A percentile compares a stretch with the other conserved stretches of the same genome.
phyloP scores from a whole-genome alignment of 2,797 vertebrate species.

The Xyrichtys novacula region DNA sequence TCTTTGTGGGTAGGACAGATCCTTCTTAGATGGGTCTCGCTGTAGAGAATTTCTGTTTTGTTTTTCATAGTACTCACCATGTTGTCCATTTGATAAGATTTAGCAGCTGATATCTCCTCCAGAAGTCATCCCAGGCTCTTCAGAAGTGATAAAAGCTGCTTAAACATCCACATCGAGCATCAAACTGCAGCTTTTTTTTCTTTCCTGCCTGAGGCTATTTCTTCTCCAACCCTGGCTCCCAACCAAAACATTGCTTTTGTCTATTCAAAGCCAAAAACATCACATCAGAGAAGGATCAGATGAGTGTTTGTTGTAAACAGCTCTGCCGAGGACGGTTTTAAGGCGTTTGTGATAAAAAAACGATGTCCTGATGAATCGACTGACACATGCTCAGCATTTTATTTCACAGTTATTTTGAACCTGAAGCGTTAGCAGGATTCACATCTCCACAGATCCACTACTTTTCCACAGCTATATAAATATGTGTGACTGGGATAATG shows the following conservation, averaged over 20 bases:
- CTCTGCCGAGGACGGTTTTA: conserved; percentile 15
- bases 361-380: conserved; percentile 13
- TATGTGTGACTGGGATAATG: background rate
- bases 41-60: conserved; percentile 18
- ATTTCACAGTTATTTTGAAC: conserved; percentile 12
- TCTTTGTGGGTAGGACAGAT: conserved; percentile 38
- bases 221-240: conserved; percentile 27
- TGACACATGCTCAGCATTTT: conserved; percentile 1
- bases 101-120: conserved; percentile 12
- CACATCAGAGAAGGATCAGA: conserved; percentile 39
- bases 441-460: conserved; percentile 2
- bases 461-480: conserved; percentile 18
- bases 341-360: conserved; percentile 7
- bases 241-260: conserved; percentile 41
- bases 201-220: conserved; percentile 27
- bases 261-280: conserved; percentile 40
- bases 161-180: conserved; percentile 19
- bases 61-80: conserved; percentile 25
- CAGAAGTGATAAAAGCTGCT: conserved; percentile 14
- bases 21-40: conserved; percentile 34
- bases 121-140: conserved; percentile 29
- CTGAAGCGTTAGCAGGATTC: background rate
- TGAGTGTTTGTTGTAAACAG: conserved; percentile 11
- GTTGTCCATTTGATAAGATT: conserved; percentile 16
- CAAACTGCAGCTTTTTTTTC: conserved; percentile 12